Evolutionary conservation across 2,113 vertebrate species (phyloP), one percentile per base, ranked within the genome.

Genomic region (Cathartes aura): DNA sequence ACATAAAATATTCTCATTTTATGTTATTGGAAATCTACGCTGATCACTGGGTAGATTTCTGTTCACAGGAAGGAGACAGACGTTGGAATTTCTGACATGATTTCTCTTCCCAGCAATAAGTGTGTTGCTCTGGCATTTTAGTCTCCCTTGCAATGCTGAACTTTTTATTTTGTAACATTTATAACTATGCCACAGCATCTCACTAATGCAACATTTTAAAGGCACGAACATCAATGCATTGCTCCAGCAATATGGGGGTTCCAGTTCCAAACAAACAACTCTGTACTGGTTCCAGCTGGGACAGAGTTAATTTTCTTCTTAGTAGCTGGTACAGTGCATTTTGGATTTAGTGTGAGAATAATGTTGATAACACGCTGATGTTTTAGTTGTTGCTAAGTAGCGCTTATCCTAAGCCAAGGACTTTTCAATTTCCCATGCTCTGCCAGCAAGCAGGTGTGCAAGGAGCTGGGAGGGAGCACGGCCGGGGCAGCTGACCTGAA

Each of bases 181-280:
- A 62, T 34, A 81, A 50, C 87, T 53, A 89, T 26, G 15, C 34
- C 76, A 30, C 73, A 83, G 38, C 85, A 76, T 68, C 92, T 92
- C 74, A 72, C 75, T 73, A 87, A 93, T 30, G 79, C n/a, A 26
- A 87, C 30, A 76, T 82, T 93, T 97, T 78, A 91, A 95, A 96
- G 89, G 64, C 62, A 59, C 12, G 3, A 94, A 70, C 85, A 64
- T 8, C 12, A 40, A 67, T 40, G 63, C 73, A 59, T 67, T 40
- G 34, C 64, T 93, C 40, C 81, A 70, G 73, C 78, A 85, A 62
- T 30, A n/a, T 2, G 5, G 48, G 60, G 9, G 70, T 56, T 86
- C 85, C 47, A 34, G 29, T 53, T 94, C 52, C 74, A 91, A 71
- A 50, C 7, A 92, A 88, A 85, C 81, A 85, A 92, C 89, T 38